Conservation (phyloP, 2,797 vertebrate genomes). For the Enteromius unitaeniatus region DNA sequence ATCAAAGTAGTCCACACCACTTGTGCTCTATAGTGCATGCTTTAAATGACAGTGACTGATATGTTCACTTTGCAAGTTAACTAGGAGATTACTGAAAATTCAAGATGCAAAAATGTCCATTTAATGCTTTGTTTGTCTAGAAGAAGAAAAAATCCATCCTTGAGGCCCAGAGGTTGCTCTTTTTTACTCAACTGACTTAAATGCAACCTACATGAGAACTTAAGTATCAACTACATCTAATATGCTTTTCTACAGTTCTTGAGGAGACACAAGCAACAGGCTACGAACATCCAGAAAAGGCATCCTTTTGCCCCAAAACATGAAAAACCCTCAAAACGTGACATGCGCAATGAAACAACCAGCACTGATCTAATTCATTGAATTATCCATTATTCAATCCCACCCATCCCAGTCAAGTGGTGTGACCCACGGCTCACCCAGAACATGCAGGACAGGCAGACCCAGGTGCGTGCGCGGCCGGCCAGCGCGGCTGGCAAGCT, state of each 20-base stretch:
- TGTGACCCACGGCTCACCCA: slow-evolving; percentile 82
- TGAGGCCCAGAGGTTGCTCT: not conserved
- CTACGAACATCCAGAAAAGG: not conserved
- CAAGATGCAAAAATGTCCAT: not conserved
- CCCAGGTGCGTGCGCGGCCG: slow-evolving; percentile 85
- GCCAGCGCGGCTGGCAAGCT: slow-evolving; percentile 79
- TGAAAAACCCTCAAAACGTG: not conserved
- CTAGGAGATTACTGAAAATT: not conserved
- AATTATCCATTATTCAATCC: slow-evolving; percentile 5
- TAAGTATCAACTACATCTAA: not conserved
- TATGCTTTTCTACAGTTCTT: not conserved
- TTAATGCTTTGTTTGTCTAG: not conserved
- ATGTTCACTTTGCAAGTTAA: not conserved
- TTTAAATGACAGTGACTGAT: not conserved
- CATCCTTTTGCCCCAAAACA: not conserved
- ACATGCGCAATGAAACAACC: not conserved
- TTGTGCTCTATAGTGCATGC: not conserved
- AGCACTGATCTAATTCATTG: slow-evolving; percentile 3
- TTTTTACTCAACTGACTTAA: not conserved
- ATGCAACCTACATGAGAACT: too few relatives aligned
- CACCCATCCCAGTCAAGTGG: slow-evolving; percentile 18
- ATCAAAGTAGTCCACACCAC: not conserved
- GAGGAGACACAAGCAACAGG: not conserved
- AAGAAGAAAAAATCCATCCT: not conserved
- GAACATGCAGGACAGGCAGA: slow-evolving; percentile 95